These are phyloP conservation scores for Orchestes rusci DNA, from an alignment of 2,888 invertebrate species.

Conservation along the genomic window DNA sequence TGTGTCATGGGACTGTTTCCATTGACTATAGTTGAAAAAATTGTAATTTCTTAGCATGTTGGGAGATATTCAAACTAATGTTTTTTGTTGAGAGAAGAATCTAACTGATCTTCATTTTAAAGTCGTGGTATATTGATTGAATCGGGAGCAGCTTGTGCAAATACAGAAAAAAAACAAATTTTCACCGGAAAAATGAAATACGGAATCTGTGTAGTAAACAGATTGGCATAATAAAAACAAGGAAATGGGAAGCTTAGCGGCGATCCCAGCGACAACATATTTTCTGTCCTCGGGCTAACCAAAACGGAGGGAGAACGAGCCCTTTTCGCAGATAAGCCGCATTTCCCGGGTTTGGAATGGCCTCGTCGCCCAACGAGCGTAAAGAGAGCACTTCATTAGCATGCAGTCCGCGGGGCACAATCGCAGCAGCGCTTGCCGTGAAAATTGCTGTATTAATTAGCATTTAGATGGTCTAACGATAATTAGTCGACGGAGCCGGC, in stretches of 20 bases:
- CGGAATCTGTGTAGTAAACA: no score
- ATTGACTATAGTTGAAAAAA: no score
- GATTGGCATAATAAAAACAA: no score
- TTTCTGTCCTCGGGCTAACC: slow-evolving; percentile 22
- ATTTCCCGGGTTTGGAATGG: slow-evolving; percentile 20
- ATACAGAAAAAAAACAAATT: no score
- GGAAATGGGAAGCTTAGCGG: slow-evolving; percentile 10
- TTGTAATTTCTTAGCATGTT: no score
- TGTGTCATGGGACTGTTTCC: no score
- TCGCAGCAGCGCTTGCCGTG: slow-evolving; percentile 42
- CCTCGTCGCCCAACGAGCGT: slow-evolving; percentile 23
- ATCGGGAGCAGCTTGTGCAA: no score
- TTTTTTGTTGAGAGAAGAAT: no score
- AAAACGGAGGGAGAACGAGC: slow-evolving; percentile 21
- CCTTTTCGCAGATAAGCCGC: slow-evolving; percentile 25
- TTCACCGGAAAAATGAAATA: no score
- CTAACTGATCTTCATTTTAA: no score
- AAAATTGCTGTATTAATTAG: slow-evolving; percentile 50
- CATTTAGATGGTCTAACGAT: slow-evolving; percentile 51
- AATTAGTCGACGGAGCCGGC: slow-evolving; percentile 45
- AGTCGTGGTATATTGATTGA: no score
- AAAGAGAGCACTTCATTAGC: slow-evolving; percentile 42
- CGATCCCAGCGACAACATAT: slow-evolving; percentile 22
- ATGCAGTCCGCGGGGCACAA: slow-evolving; percentile 43
- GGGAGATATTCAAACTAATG: no score